A percentile compares a stretch with the other conserved stretches of the same genome.
phyloP scores from a whole-genome alignment of 2,888 invertebrate species.

The Brenthis daphne region DNA sequence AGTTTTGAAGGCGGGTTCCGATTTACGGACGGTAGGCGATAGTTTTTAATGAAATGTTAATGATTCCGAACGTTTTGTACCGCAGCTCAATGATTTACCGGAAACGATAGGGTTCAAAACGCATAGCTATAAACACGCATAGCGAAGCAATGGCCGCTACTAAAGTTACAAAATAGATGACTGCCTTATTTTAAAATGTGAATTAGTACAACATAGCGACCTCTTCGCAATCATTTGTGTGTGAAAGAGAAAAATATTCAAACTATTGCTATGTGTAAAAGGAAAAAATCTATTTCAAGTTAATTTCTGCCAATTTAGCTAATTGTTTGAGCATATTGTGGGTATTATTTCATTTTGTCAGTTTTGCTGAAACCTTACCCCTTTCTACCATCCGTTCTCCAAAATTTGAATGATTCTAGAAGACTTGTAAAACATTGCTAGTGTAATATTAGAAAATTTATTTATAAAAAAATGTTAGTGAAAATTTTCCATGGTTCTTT shows the following conservation, averaged over 20 bases:
- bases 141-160: conserved; percentile 19
- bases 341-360: background rate
- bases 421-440: conserved; percentile 39
- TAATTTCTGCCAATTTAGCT: conserved; percentile 8
- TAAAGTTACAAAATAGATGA: conserved; percentile 22
- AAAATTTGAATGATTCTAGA: conserved; percentile 18
- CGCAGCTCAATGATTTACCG: conserved; percentile 64
- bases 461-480: conserved; percentile 29
- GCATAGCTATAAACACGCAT: conserved; percentile 46
- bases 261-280: background rate
- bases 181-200: conserved; percentile 30
- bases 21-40: conserved; percentile 60
- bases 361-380: conserved; percentile 7
- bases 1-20: conserved; percentile 37
- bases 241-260: background rate
- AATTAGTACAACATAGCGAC: conserved; percentile 9
- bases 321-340: conserved; percentile 14
- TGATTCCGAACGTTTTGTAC: conserved; percentile 64
- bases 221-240: background rate
- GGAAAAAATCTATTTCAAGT: background rate
- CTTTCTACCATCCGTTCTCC: conserved; percentile 2
- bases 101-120: conserved; percentile 48
- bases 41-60: conserved; percentile 62
- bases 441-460: conserved; percentile 33
- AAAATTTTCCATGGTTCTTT: conserved; percentile 23